Evolutionary conservation across 2,888 invertebrate genomes (phyloP), one percentile per base, ranked within the genome.

Genomic region (Drosophila monieri): DNA sequence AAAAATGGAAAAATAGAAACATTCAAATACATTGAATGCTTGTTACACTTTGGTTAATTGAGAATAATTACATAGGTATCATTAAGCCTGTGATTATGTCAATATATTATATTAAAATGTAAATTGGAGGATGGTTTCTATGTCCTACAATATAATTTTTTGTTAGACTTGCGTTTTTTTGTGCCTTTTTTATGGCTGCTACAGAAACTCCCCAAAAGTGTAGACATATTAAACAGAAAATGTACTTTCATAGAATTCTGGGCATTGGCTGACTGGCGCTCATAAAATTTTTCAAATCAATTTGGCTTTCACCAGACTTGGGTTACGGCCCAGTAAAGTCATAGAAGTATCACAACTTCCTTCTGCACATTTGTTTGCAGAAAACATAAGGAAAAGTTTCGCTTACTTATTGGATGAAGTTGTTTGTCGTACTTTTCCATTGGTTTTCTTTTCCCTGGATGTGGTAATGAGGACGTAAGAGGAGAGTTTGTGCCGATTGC

Each of bases 141-240:
- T 4, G 21, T 23, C 4, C 4, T 23, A 4, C 21, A 21, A 2
- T 18, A 18, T 21, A 21, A 21, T 21, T 21, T 21, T 21, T 2
- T 21, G 21, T 3, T 3, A 3, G n/a, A n/a, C n/a, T n/a, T n/a
- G n/a, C 18, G 1, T 1, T 18, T 18, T 18, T 18, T 18, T 1
- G 18, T 18, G 18, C 18, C 18, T 18, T 18, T 23, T 54, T 4
- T 81, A 81, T 70, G 56, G 74, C 76, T 66, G 69, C 62, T 64
- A 76, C 77, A 81, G 77, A 85, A 81, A 85, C 85, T 84, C 72
- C 60, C 72, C 67, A 61, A 61, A 70, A 85, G 81, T 80, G 73
- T 73, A 79, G 67, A 85, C 76, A 81, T 80, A 85, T 81, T 67
- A 68, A 73, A 44, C 44, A 46, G 67, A 43, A 48, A 30, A 54